These are phyloP conservation scores for Hirudinaria manillensis DNA, from an alignment of 2,888 invertebrate species.

Conservation along the genomic window DNA sequence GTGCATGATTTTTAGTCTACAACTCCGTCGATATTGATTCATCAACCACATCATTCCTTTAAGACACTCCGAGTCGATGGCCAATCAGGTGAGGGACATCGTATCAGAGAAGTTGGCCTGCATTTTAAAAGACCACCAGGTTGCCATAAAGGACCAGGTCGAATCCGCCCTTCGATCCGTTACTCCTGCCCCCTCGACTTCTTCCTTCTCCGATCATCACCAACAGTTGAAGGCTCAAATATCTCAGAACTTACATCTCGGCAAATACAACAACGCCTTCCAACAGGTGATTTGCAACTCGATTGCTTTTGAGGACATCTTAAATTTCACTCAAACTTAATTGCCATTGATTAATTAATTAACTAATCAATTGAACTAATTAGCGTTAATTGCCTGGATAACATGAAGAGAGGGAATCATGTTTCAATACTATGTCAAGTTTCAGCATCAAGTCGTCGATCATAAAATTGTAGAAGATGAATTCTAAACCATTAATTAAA, in stretches of 20 bases:
- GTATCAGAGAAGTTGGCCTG: slow-evolving; percentile 16
- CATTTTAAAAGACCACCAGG: slow-evolving; percentile 56
- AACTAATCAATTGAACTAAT: neutral
- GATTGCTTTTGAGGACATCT: neutral
- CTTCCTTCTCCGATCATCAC: slow-evolving; percentile 39
- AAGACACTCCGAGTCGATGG: neutral
- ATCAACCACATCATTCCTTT: no score
- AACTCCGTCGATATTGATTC: no score
- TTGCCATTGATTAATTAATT: neutral
- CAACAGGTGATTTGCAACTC: slow-evolving; percentile 60
- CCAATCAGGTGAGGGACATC: slow-evolving; percentile 44
- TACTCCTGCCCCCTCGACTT: slow-evolving; percentile 55
- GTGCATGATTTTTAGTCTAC: no score
- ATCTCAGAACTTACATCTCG: slow-evolving; percentile 61
- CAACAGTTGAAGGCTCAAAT: slow-evolving; percentile 57
- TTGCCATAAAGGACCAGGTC: slow-evolving; percentile 61
- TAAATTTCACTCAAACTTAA: neutral
- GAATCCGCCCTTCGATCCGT: slow-evolving; percentile 63
- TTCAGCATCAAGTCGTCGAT: neutral
- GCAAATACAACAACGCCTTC: slow-evolving; percentile 79
- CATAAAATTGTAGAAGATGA: no score
- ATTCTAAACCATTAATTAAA: no score
- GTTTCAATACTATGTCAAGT: neutral
- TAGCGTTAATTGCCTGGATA: neutral
- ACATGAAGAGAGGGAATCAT: neutral